Percentiles rank a stretch among this genome's conserved stretches.
These are phyloP conservation scores for Gibbula magus DNA, from an alignment of 2,888 invertebrate species.

Conservation along the genomic window DNA sequence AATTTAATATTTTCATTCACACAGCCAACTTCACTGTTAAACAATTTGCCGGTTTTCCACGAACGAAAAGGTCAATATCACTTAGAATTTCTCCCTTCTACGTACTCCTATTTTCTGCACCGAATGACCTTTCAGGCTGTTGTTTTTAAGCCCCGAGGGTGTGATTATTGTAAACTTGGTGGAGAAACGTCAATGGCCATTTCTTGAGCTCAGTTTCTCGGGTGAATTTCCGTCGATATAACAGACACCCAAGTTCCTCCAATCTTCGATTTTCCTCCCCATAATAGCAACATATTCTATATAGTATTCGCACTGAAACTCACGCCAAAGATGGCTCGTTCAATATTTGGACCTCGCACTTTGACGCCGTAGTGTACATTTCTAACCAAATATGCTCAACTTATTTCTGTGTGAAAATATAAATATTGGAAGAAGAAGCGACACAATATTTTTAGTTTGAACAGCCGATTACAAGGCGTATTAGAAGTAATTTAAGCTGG, in stretches of 20 bases:
- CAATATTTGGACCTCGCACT: background rate
- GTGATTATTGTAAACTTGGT: background rate
- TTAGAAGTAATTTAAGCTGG: conserved; percentile 2
- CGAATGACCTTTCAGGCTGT: background rate
- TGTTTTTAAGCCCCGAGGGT: background rate
- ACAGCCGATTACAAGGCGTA: background rate
- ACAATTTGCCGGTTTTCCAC: too few relatives aligned
- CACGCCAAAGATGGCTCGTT: conserved; percentile 6
- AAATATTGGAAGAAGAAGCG: conserved; percentile 1
- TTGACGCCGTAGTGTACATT: conserved; percentile 2
- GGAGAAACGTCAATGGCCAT: background rate
- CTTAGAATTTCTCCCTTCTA: background rate
- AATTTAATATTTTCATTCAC: too few relatives aligned
- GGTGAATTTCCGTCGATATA: background rate
- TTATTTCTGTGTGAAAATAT: conserved; percentile 21
- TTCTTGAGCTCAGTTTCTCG: background rate
- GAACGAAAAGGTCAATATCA: conserved; percentile 2
- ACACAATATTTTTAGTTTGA: conserved; percentile 20
- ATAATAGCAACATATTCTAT: background rate
- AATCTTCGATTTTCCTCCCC: background rate
- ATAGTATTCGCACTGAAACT: background rate
- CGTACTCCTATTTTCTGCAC: background rate
- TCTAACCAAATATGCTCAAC: conserved; percentile 19
- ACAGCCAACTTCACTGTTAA: too few relatives aligned
- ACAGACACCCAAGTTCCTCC: conserved; percentile 8